Evolutionary conservation across 2,888 invertebrate species (phyloP), one percentile per base, ranked within the genome.

Genomic region (Sisyra terminalis): DNA sequence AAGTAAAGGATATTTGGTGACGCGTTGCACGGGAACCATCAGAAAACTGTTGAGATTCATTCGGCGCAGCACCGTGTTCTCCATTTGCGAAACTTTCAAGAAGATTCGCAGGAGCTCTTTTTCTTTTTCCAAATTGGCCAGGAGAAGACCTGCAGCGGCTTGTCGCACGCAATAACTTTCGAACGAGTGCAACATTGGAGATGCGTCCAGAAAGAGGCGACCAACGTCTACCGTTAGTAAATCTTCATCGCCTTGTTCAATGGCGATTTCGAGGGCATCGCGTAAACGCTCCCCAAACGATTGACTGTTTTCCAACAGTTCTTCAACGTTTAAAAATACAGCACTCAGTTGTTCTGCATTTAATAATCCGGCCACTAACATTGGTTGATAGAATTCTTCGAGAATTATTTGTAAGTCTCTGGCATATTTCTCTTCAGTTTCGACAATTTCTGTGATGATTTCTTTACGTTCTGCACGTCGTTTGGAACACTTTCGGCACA

Each of bases 21-120:
- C 92, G 61, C 94, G 74, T 69, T 94, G 94, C 48, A 96, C 93
- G 49, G 94, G 94, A 53, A 89, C 92, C 92, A 94, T 94, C 44
- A 94, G 75, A 65, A 94, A 96, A n/a, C 94, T 92, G 65, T 93
- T 90, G 39, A 96, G 70, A 61, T 93, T 93, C 93, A 94, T 94
- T 52, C 93, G 72, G 51, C 94, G 71, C 51, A 94, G 66, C 48
- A 90, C 82, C 14, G 86, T 77, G 61, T 94, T 94, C 63, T 94
- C 94, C 85, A 92, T 90, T 69, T 94, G 94, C 30, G 93, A 93
- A 45, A 93, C 94, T 59, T 88, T 78, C 45, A 96, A 71, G 64
- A 94, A 96, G 64, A 94, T 90, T 60, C 90, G 71, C 50, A 94
- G 67, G 44, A 94, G 71, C 60, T 94, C 93, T 61, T 92, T 92